Evolutionary conservation across 2,888 invertebrate genomes (phyloP).

Genomic region (Mamestra brassicae): DNA sequence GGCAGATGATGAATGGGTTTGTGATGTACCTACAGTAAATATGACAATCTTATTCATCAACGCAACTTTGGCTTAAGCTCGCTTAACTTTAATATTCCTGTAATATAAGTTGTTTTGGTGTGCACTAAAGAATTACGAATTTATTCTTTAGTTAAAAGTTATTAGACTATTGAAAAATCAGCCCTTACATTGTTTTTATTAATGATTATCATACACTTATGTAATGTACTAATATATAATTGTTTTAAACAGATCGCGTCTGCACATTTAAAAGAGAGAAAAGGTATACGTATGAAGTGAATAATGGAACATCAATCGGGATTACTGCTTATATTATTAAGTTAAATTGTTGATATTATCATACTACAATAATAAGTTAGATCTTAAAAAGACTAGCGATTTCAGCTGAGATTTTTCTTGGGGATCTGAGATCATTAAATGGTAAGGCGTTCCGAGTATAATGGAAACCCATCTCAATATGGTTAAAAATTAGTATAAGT

Average conservation of each 20-base stretch:
- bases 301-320: conserved; percentile 21
- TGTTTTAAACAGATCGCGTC: conserved; percentile 36
- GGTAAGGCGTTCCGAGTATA: background rate
- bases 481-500: background rate
- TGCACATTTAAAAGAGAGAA: conserved; percentile 5
- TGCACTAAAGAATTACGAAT: too few relatives aligned
- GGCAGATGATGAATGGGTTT: too few relatives aligned
- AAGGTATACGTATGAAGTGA: conserved; percentile 26
- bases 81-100: too few relatives aligned
- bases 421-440: background rate
- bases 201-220: conserved; percentile 9
- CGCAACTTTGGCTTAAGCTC: too few relatives aligned
- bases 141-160: background rate
- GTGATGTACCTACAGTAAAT: too few relatives aligned
- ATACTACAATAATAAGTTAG: conserved; percentile 22
- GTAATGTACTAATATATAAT: conserved; percentile 21
- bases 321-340: conserved; percentile 40
- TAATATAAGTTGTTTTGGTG: too few relatives aligned
- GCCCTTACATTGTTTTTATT: background rate
- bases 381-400: conserved; percentile 16
- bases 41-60: too few relatives aligned
- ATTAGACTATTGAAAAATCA: background rate
- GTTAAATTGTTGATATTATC: conserved; percentile 39
- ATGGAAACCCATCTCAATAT: background rate
- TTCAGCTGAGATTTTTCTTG: conserved; percentile 8